Conservation (phyloP, 2,113 vertebrate genomes). For the Nothobranchius kuhntae region DNA sequence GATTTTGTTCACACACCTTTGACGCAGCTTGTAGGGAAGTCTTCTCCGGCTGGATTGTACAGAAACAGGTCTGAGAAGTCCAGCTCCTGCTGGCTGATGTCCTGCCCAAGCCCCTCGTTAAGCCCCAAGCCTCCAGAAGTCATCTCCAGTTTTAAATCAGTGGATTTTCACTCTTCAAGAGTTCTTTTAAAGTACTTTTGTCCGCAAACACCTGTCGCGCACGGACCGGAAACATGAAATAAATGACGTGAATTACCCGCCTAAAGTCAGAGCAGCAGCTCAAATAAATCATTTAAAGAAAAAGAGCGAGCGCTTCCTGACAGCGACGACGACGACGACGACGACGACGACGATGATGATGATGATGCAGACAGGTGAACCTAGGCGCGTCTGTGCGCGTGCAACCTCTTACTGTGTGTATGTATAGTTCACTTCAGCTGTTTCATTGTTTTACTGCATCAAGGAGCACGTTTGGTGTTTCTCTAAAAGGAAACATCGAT, state of each 20-base stretch:
- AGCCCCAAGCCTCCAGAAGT: conserved; percentile 74
- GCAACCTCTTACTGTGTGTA: conserved; percentile 25
- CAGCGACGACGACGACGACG: conserved; percentile 2
- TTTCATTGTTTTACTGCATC: background rate
- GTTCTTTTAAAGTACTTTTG: background rate
- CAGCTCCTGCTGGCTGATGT: conserved; percentile 84
- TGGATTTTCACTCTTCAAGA: background rate
- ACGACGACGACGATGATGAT: too few species aligned
- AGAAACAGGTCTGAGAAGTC: conserved; percentile 91
- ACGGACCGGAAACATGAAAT: background rate
- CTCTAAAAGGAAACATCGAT: too few species aligned
- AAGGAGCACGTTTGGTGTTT: too few species aligned
- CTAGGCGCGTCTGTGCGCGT: background rate
- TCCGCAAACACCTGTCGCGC: background rate
- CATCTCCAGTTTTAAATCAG: conserved; percentile 65
- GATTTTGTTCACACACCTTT: conserved; percentile 75
- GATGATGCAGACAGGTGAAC: conserved; percentile 18
- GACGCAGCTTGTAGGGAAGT: conserved; percentile 71
- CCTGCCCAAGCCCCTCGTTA: conserved; percentile 46
- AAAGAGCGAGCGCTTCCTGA: conserved; percentile 55
- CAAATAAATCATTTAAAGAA: conserved; percentile 10
- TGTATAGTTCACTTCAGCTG: background rate
- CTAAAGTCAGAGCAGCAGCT: conserved; percentile 23
- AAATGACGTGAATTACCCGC: background rate
- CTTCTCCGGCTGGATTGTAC: conserved; percentile 71